Evolutionary conservation across 2,888 invertebrate species (phyloP).

Genomic region (Melieria crassipennis): DNA sequence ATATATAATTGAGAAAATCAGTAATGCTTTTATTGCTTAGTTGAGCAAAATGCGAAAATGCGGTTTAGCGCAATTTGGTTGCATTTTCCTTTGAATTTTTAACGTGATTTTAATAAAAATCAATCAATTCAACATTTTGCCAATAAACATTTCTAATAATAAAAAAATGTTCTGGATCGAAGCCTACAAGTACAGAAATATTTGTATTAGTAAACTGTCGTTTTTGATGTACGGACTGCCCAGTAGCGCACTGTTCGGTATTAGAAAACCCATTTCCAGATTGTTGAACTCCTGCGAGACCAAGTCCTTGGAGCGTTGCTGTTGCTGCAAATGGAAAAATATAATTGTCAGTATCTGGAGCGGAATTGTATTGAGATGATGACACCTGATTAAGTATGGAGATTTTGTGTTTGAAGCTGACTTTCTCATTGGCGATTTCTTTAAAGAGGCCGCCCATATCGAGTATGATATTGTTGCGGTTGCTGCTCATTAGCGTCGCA

Average conservation of each 20-base stretch:
- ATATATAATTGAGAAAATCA: too few relatives aligned
- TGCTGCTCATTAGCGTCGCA: slow-evolving; percentile 40
- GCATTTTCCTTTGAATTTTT: too few relatives aligned
- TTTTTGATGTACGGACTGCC: slow-evolving; percentile 66
- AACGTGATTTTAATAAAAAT: neutral
- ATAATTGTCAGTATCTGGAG: neutral
- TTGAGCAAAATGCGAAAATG: too few relatives aligned
- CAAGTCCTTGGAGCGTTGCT: slow-evolving; percentile 56
- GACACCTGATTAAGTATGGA: slow-evolving; percentile 60
- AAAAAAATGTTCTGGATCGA: neutral
- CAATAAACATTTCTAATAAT: neutral
- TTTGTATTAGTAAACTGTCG: slow-evolving; percentile 68
- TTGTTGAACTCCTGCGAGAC: slow-evolving; percentile 61
- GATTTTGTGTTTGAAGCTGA: slow-evolving; percentile 60
- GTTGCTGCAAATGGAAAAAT: slow-evolving; percentile 43
- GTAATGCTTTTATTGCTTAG: too few relatives aligned
- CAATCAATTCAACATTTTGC: neutral
- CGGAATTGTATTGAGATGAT: neutral
- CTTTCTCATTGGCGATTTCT: slow-evolving; percentile 52
- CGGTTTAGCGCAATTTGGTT: too few relatives aligned
- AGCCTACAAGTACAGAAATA: slow-evolving; percentile 68
- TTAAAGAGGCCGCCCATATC: slow-evolving; percentile 62
- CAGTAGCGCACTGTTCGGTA: slow-evolving; percentile 67
- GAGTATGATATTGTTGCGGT: slow-evolving; percentile 56
- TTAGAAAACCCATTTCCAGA: slow-evolving; percentile 66